phyloP scores from a whole-genome alignment of 2,113 vertebrate species.

The Pseudorectes ferrugineus region DNA sequence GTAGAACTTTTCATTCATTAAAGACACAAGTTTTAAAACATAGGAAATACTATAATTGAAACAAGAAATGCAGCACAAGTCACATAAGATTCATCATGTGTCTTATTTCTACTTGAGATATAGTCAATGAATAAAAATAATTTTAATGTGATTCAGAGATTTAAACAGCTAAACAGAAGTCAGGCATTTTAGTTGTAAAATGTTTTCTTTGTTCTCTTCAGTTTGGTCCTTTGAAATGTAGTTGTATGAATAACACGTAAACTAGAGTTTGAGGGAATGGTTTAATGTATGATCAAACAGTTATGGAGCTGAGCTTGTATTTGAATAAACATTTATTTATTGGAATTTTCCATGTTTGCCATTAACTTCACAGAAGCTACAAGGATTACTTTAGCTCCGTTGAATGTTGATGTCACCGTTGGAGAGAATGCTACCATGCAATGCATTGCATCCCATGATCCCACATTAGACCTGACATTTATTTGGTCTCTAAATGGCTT shows the following conservation, averaged over 20 bases:
- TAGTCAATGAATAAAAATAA: not conserved
- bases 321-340: not conserved
- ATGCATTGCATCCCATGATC: slow-evolving; percentile 88
- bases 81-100: not conserved
- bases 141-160: not conserved
- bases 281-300: not conserved
- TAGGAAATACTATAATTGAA: not conserved
- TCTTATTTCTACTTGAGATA: not conserved
- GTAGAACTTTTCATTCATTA: not conserved
- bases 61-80: not conserved
- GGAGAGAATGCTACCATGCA: slow-evolving; percentile 89
- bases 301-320: not conserved
- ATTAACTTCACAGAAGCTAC: slow-evolving; percentile 83
- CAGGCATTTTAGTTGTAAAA: not conserved
- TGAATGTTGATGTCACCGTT: slow-evolving; percentile 86
- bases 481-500: slow-evolving; percentile 91
- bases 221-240: not conserved
- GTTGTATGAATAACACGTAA: not conserved
- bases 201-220: not conserved
- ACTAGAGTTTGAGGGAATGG: not conserved
- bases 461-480: slow-evolving; percentile 88
- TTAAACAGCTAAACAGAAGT: not conserved
- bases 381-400: slow-evolving; percentile 88
- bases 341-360: slow-evolving; percentile 21
- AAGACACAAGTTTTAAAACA: not conserved